Base-by-base conservation (phyloP, 2,888 invertebrate genomes). In the Dynastes grantii region DNA sequence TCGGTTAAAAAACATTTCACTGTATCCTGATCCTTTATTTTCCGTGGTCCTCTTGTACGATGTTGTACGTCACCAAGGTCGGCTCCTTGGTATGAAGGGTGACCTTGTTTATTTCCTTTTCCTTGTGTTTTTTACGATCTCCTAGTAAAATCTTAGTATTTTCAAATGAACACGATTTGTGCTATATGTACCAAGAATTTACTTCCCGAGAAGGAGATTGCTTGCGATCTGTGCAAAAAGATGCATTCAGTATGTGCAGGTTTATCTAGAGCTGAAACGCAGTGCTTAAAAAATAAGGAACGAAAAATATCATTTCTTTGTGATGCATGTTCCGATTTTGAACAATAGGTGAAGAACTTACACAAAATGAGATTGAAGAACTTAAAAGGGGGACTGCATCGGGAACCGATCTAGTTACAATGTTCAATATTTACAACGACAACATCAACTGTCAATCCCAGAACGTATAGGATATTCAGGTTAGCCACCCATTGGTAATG, bases 251-350 rank as follows among this genome's bases (percentile, higher is more conserved):
- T 49, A 11, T 55, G 70, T 4, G 27, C n/a, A 29, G 53, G 29
- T 8, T 29, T 70, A 8, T 70, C 55, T 3, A 5, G 70, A 29
- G n/a, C 32, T 6, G 70, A 53, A 32, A 29, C 32, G 22, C 53
- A 32, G n/a, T 53, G 29, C n/a, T 53, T 70, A 32, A 53, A 70
- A 32, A 53, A 29, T 32, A 70, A 55, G 29, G 70, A 70, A 5
- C 13, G 70, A 1, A 53, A 70, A n/a, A 70, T 70, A 11, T 11
- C 53, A 32, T 70, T 53, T 32, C 53, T 29, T 13, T 32, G 70
- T 29, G 4, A 53, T n/a, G n/a, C 6, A n/a, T 55, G 70, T 22
- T 70, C 53, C 1, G 32, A 70, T 53, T 53, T 70, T 27, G 32
- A 53, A 13, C 1, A n/a, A 8, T 53, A 70, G 29, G 11, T 70